A percentile compares a stretch with the other conserved stretches of the same genome.
These are phyloP conservation scores for Agrochola lychnidis DNA, from an alignment of 2,888 invertebrate genomes.

Conservation along the genomic window DNA sequence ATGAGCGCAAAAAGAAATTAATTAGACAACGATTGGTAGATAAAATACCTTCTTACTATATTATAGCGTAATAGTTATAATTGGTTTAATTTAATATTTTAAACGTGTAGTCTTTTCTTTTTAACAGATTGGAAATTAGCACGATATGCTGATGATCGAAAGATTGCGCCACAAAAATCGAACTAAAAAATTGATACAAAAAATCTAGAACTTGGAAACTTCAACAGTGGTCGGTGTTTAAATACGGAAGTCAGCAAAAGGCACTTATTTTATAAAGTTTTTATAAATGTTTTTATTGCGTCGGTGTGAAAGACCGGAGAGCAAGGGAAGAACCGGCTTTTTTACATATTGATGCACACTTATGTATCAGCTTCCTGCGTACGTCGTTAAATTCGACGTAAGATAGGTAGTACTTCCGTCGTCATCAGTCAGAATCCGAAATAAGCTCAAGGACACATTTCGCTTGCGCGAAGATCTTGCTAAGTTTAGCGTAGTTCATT, in stretches of 20 bases:
- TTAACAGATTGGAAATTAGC: not conserved
- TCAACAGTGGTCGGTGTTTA: not conserved
- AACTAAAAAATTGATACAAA: not conserved
- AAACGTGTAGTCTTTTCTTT: constrained; percentile 3
- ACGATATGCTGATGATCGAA: not conserved
- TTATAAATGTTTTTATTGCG: constrained; percentile 24
- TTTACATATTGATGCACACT: constrained; percentile 35
- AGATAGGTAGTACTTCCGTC: constrained; percentile 15
- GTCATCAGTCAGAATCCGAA: constrained; percentile 19
- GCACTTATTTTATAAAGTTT: constrained; percentile 16
- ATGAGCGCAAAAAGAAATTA: constrained; percentile 28
- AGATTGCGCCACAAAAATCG: not conserved
- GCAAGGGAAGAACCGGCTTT: constrained; percentile 49
- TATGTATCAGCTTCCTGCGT: constrained; percentile 28
- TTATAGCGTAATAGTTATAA: constrained; percentile 21
- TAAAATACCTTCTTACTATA: constrained; percentile 13
- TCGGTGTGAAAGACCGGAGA: constrained; percentile 39
- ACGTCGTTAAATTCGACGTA: constrained; percentile 26
- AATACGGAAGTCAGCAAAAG: constrained; percentile 1
- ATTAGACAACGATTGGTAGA: constrained; percentile 32
- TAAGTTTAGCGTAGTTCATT: constrained; percentile 11
- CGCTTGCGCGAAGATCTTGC: not conserved
- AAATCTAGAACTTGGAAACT: not conserved
- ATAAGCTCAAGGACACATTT: constrained; percentile 32
- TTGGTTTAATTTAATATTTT: constrained; percentile 28